Evolutionary conservation across 1,140 invertebrate genomes (phyloP).

Genomic region (Bombus polaris): DNA sequence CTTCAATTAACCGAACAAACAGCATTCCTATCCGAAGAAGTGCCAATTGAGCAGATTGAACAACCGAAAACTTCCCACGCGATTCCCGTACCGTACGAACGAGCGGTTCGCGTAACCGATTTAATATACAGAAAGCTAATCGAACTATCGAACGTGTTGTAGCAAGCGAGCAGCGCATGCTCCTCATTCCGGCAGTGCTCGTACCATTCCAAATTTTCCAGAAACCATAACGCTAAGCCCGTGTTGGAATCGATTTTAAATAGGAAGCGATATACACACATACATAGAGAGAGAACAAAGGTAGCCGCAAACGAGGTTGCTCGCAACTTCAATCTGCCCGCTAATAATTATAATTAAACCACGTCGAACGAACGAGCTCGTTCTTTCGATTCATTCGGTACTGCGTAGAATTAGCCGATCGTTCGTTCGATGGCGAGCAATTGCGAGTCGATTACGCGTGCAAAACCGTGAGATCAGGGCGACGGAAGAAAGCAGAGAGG

Average conservation of each 20-base stretch:
- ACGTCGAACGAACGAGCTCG: slow-evolving; percentile 2
- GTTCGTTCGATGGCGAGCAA: slow-evolving; percentile 47
- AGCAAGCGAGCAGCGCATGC: too few species aligned
- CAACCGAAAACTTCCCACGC: neutral
- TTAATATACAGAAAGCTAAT: neutral
- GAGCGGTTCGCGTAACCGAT: neutral
- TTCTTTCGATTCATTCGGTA: slow-evolving; percentile 52
- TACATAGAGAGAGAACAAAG: neutral
- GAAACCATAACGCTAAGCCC: neutral
- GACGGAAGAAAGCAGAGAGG: slow-evolving; percentile 6
- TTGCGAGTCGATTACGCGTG: slow-evolving; percentile 56
- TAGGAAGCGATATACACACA: neutral
- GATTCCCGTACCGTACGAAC: neutral
- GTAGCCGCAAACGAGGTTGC: slow-evolving; percentile 41
- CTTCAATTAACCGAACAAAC: neutral
- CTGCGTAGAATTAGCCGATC: slow-evolving; percentile 53
- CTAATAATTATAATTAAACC: slow-evolving; percentile 67
- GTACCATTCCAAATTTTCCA: neutral
- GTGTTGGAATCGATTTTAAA: neutral
- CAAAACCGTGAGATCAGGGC: slow-evolving; percentile 21
- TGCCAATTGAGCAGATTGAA: neutral
- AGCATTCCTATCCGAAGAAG: neutral
- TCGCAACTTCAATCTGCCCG: neutral
- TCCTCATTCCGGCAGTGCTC: neutral
- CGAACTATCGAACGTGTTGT: neutral